Evolutionary conservation across 1,140 invertebrate genomes (phyloP).

Genomic region (Sinonovacula constricta): DNA sequence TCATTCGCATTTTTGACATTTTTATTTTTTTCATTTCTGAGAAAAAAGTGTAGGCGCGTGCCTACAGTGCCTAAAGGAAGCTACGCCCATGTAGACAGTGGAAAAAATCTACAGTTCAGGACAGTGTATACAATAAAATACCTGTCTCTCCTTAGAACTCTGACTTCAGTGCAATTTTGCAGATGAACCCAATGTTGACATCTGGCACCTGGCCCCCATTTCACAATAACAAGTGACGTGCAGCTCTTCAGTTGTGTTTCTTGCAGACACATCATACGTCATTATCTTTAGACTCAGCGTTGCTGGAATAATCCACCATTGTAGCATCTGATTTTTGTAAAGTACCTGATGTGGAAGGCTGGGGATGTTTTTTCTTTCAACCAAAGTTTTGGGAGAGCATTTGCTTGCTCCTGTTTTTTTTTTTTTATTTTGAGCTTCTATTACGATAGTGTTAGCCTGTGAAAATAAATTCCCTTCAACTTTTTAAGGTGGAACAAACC

Average conservation of each 20-base stretch:
- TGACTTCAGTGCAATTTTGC: conserved; percentile 18
- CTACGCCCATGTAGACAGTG: no score
- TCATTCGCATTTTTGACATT: no score
- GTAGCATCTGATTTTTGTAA: background rate
- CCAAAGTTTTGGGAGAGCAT: background rate
- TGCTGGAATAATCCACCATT: background rate
- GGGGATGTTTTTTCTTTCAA: background rate
- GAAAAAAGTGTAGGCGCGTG: no score
- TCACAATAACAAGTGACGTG: no score
- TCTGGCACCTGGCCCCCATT: conserved; percentile 28
- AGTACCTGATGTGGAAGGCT: conserved; percentile 24
- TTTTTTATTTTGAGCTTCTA: no score
- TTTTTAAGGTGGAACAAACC: conserved; percentile 30
- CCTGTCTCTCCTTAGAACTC: conserved; percentile 15
- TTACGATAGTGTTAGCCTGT: conserved; percentile 1
- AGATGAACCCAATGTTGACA: conserved; percentile 40
- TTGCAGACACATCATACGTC: background rate
- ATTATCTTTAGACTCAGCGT: background rate
- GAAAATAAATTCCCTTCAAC: conserved; percentile 8
- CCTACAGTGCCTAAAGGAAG: no score
- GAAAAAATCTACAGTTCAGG: no score
- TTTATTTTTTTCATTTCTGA: no score
- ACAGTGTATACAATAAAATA: conserved; percentile 25
- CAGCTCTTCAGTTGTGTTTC: no score
- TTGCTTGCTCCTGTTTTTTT: no score